Evolutionary conservation across 1,140 invertebrate species (phyloP), one percentile per base, ranked within the genome.

Genomic region (Cataglyphis hispanica): DNA sequence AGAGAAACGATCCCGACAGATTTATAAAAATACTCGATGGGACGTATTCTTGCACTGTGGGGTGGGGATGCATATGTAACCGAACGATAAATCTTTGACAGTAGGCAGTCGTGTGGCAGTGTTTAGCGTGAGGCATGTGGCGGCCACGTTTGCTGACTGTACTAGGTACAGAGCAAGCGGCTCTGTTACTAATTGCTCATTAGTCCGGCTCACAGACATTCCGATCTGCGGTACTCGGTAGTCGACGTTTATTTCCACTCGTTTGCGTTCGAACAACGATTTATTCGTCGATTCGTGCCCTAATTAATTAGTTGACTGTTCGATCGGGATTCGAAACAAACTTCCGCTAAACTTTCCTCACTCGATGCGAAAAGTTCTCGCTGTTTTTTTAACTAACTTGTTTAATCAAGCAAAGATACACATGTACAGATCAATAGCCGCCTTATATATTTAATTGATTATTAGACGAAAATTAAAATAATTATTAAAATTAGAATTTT

Each of bases 101-200:
- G n/a, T 43, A 58, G 85, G 58, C 85, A 84, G 60, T 46, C 46
- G 77, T 56, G 22, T 80, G 53, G 63, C 56, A 37, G 46, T 64
- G 72, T 53, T 77, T 40, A 61, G 34, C 43, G 56, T 46, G 81
- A 78, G 80, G 19, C 67, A 87, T 85, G 86, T 78, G 86, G 69
- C 53, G 27, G 76, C 53, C 75, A 85, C 67, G 75, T 87, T 85
- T 56, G 87, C 46, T 81, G 50, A 11, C 83, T 66, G 67, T 80
- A 63, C 74, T 56, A 67, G 61, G 72, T 67, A 78, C 60, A 67
- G 22, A 46, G 61, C 25, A n/a, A 86, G 50, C 69, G 25, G n/a
- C 61, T 72, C 84, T 69, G 84, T 86, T 87, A 90, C 91, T 93
- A 93, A 93, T 92, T 92, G 92, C 91, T 92, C 91, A 90, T 92